Conservation (phyloP, 2,888 invertebrate genomes). For the Megaustenia siamemsis region DNA sequence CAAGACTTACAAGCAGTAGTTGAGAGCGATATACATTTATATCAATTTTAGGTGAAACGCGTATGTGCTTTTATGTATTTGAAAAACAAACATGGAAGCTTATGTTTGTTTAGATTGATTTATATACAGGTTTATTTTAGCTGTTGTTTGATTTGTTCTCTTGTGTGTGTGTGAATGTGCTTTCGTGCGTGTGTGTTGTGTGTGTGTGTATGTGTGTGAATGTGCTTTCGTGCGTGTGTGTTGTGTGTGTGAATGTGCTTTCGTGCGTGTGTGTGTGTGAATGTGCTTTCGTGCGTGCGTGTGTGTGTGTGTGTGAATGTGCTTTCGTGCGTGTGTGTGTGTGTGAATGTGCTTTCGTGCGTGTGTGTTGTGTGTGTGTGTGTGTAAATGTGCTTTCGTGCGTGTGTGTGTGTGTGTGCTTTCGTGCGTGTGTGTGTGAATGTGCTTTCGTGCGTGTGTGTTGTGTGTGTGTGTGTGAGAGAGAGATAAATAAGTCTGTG, state of each 20-base stretch:
- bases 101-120: too few species aligned
- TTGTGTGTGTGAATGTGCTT: background rate
- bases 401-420: background rate
- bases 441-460: background rate
- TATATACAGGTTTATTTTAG: too few species aligned
- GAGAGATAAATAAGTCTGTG: background rate
- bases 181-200: too few species aligned
- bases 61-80: too few species aligned
- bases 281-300: background rate
- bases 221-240: too few species aligned
- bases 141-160: too few species aligned
- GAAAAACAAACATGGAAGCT: too few species aligned
- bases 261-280: background rate
- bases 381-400: background rate
- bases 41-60: too few species aligned
- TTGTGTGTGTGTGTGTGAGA: background rate
- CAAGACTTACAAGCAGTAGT: too few species aligned
- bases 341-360: background rate
- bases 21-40: too few species aligned
- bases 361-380: conserved; percentile 1
- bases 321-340: background rate
- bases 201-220: too few species aligned
- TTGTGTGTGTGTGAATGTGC: too few species aligned
- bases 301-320: conserved; percentile 2
- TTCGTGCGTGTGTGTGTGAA: background rate